phyloP scores from a whole-genome alignment of 2,113 vertebrate species.

The Mus spicilegus region DNA sequence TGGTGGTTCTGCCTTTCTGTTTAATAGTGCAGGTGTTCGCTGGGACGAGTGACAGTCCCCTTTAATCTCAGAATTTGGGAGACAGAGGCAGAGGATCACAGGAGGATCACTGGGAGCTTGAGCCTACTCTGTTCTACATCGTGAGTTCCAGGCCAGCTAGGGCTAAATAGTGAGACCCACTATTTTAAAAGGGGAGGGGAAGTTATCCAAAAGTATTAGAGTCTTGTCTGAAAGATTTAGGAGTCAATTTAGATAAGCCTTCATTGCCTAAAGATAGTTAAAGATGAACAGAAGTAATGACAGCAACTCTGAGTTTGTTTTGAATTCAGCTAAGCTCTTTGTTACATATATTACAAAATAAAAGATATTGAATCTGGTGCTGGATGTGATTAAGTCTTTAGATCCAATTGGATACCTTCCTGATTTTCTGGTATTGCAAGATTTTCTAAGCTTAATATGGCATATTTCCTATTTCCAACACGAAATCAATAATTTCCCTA shows the following conservation, averaged over 20 bases:
- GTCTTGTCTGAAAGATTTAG: too few species aligned
- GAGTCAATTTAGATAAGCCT: too few species aligned
- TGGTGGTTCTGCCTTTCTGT: background rate
- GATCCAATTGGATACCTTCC: background rate
- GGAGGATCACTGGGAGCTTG: background rate
- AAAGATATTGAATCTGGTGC: background rate
- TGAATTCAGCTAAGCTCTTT: background rate
- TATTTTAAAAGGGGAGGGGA: background rate
- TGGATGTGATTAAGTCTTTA: background rate
- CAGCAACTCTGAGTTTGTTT: too few species aligned
- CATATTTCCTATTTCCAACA: background rate
- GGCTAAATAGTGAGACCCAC: background rate
- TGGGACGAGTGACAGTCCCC: background rate
- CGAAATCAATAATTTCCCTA: background rate
- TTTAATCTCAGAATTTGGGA: background rate
- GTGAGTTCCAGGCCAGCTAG: background rate
- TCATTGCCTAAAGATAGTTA: background rate
- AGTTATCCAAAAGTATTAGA: too few species aligned
- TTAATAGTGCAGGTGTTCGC: background rate
- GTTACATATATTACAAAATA: background rate
- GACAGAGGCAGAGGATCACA: background rate
- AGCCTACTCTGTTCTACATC: background rate
- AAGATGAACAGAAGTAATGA: background rate
- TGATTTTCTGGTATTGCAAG: constrained; percentile 1
- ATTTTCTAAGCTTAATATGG: background rate